Conservation (phyloP, 2,113 vertebrate genomes). For the Synodontis membranacea region DNA sequence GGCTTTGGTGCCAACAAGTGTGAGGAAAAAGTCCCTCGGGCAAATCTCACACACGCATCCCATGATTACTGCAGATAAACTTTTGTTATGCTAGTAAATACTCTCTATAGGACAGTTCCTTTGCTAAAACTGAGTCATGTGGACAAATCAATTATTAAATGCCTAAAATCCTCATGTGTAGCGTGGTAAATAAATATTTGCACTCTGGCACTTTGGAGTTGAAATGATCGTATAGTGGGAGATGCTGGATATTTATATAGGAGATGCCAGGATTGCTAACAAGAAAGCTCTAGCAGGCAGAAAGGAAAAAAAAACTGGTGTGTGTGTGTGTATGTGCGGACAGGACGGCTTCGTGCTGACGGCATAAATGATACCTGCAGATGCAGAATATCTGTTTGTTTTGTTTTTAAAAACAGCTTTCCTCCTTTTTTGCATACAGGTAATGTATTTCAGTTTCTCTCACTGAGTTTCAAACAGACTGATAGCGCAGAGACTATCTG, state of each 20-base stretch:
- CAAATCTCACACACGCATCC: constrained; percentile 8
- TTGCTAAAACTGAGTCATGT: neutral
- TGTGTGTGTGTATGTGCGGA: neutral
- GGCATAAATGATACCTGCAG: neutral
- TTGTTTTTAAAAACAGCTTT: too few species aligned
- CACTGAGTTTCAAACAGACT: neutral
- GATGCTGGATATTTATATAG: neutral
- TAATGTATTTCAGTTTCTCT: neutral
- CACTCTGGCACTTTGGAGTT: neutral
- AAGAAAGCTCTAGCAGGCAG: neutral
- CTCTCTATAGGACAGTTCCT: neutral
- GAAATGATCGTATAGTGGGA: neutral
- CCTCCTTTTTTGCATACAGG: neutral
- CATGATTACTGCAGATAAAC: neutral
- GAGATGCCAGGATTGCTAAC: neutral
- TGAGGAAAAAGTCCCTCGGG: constrained; percentile 27
- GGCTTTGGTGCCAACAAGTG: constrained; percentile 55
- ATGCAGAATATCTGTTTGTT: neutral
- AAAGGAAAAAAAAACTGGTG: neutral
- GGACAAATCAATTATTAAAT: neutral
- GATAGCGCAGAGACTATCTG: neutral
- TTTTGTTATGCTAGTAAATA: neutral
- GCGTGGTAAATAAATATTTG: neutral
- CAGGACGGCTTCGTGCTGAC: neutral
- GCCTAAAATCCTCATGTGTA: neutral